These are phyloP conservation scores for Conopomorpha cramerella DNA, from an alignment of 1,140 invertebrate genomes.

Conservation along the genomic window DNA sequence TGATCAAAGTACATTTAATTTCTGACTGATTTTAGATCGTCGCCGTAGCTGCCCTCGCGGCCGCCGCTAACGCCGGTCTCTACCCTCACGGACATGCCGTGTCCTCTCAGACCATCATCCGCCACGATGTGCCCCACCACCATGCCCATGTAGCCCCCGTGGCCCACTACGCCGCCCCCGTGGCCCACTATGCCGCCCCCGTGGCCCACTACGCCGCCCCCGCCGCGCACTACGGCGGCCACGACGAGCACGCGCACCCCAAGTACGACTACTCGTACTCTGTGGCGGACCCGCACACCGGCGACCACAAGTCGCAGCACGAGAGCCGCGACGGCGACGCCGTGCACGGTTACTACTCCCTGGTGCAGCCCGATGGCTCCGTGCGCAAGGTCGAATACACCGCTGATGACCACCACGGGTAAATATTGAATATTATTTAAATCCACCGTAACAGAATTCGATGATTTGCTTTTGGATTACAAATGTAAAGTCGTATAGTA, in stretches of 20 bases:
- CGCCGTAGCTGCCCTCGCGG: conserved; percentile 22
- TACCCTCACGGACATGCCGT: conserved; percentile 25
- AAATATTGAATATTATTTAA: conserved; percentile 9
- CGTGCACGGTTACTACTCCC: conserved; percentile 39
- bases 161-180: conserved; percentile 7
- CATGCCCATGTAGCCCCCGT: not conserved
- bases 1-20: no score
- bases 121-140: conserved; percentile 24
- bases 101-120: conserved; percentile 45
- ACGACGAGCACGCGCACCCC: conserved; percentile 19
- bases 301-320: conserved; percentile 32
- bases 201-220: conserved; percentile 9
- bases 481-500: no score
- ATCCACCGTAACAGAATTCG: no score
- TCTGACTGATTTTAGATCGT: conserved; percentile 11
- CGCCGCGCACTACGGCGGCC: conserved; percentile 9
- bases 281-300: conserved; percentile 51
- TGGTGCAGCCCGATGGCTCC: conserved; percentile 48
- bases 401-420: conserved; percentile 37
- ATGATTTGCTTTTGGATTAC: not conserved
- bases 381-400: conserved; percentile 47
- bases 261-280: conserved; percentile 59
- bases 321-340: conserved; percentile 31
- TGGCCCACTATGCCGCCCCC: conserved; percentile 18
- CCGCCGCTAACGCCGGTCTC: conserved; percentile 21